These are phyloP conservation scores for Euthynnus affinis DNA, from an alignment of 2,797 vertebrate species.

Conservation along the genomic window DNA sequence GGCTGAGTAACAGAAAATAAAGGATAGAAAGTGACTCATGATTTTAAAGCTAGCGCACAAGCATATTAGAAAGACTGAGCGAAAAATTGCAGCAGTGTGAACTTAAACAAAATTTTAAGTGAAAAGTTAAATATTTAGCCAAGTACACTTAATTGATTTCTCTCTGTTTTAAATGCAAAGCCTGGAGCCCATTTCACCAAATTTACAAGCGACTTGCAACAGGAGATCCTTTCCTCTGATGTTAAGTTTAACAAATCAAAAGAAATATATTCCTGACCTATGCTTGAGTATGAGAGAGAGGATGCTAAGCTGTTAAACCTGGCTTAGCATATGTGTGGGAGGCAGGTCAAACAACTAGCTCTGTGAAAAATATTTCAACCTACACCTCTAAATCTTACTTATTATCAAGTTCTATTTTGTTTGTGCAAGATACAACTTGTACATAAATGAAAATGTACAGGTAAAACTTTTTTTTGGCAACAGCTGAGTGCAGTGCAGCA, in stretches of 20 bases:
- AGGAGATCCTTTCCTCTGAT: too few species aligned
- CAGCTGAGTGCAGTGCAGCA: too few species aligned
- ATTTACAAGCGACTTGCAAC: too few species aligned
- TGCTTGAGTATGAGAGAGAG: too few species aligned
- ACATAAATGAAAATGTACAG: not conserved
- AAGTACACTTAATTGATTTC: too few species aligned
- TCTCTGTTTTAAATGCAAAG: too few species aligned
- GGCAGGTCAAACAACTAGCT: not conserved
- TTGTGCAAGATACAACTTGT: too few species aligned
- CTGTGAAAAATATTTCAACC: too few species aligned
- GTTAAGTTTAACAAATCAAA: too few species aligned
- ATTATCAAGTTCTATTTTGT: not conserved
- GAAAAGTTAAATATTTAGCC: not conserved
- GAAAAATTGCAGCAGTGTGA: not conserved
- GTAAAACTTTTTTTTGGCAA: too few species aligned
- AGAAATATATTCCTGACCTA: too few species aligned
- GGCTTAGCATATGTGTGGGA: not conserved
- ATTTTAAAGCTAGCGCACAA: not conserved
- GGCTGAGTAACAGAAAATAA: not conserved
- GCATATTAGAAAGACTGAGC: not conserved
- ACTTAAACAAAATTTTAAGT: not conserved
- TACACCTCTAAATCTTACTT: not conserved
- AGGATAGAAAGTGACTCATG: not conserved
- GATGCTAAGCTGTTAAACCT: not conserved
- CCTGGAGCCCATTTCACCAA: too few species aligned